Percentiles rank a stretch among this genome's conserved stretches.
Conservation (phyloP, 2,797 vertebrate genomes). For the Balearica regulorum region DNA sequence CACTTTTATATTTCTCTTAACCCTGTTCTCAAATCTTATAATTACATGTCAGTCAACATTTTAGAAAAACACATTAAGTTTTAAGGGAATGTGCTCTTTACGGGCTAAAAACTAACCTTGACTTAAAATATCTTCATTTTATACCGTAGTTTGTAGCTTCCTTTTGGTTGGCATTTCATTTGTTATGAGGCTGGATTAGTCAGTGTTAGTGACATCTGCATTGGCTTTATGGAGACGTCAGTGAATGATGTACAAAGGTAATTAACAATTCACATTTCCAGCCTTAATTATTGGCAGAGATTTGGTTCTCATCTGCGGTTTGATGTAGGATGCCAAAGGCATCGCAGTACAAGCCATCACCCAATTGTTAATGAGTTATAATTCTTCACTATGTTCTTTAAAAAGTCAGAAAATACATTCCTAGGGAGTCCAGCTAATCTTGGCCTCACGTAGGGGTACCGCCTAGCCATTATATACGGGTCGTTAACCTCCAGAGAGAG, state of each 20-base stretch:
- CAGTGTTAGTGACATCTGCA: not conserved
- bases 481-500: not conserved
- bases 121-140: not conserved
- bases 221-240: not conserved
- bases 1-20: not conserved
- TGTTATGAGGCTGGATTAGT: not conserved
- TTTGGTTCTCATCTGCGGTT: not conserved
- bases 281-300: not conserved
- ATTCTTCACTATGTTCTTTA: not conserved
- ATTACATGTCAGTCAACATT: not conserved
- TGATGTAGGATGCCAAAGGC: not conserved
- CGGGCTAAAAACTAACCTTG: not conserved
- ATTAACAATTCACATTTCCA: not conserved
- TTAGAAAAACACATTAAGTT: not conserved
- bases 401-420: not conserved
- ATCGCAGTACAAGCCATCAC: accelerated
- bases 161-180: not conserved
- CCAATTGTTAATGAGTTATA: not conserved
- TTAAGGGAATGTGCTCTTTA: not conserved
- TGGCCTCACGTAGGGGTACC: accelerated
- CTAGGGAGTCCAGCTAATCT: not conserved
- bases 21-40: not conserved
- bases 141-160: not conserved
- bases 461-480: accelerated
- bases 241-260: not conserved